Percentiles rank a stretch among this genome's conserved stretches.
Evolutionary conservation across 2,797 vertebrate species (phyloP).

Genomic region (Hippocampus kuda): DNA sequence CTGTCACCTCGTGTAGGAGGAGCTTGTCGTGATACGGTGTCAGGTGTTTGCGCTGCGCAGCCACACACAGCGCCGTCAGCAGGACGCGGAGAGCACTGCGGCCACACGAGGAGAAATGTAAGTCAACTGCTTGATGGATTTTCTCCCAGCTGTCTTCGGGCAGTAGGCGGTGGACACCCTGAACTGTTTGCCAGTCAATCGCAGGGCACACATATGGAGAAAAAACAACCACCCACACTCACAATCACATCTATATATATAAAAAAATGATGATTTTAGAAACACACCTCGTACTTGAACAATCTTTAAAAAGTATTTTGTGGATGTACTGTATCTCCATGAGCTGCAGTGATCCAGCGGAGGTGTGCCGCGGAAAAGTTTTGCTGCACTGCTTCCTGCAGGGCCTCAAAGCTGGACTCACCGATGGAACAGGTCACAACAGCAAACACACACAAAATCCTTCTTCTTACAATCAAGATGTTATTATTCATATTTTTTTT

Average conservation of each 20-base stretch:
- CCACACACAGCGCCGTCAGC: slow-evolving; percentile 38
- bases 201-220: background rate
- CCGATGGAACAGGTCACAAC: slow-evolving; percentile 57
- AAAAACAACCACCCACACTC: background rate
- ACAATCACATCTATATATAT: no score
- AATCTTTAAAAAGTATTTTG: background rate
- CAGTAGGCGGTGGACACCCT: no score
- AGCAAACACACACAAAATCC: background rate
- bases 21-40: slow-evolving; percentile 60
- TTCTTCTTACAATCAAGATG: no score
- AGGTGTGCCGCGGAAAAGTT: slow-evolving; percentile 51
- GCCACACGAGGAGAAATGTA: slow-evolving; percentile 43
- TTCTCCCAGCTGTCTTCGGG: no score
- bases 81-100: slow-evolving; percentile 39
- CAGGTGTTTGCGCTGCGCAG: slow-evolving; percentile 61
- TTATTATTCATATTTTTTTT: no score
- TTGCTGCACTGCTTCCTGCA: slow-evolving; percentile 72
- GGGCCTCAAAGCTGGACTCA: slow-evolving; percentile 62
- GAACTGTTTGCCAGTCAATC: no score
- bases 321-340: background rate
- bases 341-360: slow-evolving; percentile 26
- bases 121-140: background rate
- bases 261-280: no score
- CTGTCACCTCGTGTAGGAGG: slow-evolving; percentile 49
- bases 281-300: no score